These are phyloP conservation scores for Colletes latitarsis DNA, from an alignment of 1,140 invertebrate species.

Conservation along the genomic window DNA sequence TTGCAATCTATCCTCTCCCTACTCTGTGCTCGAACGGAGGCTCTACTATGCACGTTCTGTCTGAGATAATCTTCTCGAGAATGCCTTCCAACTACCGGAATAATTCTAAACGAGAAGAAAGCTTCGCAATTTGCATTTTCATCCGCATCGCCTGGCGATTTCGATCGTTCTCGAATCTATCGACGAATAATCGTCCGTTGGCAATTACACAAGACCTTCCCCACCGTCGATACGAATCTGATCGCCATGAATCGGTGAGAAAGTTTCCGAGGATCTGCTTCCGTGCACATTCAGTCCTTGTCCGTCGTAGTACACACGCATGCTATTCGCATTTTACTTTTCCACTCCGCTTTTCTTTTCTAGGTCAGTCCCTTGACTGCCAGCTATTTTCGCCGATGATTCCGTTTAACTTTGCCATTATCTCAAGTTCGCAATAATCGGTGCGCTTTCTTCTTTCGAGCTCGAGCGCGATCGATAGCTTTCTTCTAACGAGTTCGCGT, in stretches of 20 bases:
- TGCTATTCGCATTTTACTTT: constrained; percentile 77
- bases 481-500: not conserved
- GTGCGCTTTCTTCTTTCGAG: constrained; percentile 47
- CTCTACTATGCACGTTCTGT: too few relatives aligned
- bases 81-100: too few relatives aligned
- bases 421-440: constrained; percentile 47
- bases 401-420: constrained; percentile 43
- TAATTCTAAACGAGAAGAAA: too few relatives aligned
- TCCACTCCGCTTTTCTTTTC: constrained; percentile 75
- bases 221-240: constrained; percentile 27
- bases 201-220: not conserved
- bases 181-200: not conserved
- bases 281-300: constrained; percentile 79
- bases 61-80: too few relatives aligned
- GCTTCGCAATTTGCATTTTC: too few relatives aligned
- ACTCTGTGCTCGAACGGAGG: too few relatives aligned
- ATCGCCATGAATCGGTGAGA: constrained; percentile 65
- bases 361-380: constrained; percentile 72
- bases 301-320: constrained; percentile 57
- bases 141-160: too few relatives aligned
- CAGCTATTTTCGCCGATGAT: constrained; percentile 57
- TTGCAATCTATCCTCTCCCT: too few relatives aligned
- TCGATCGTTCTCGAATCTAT: too few relatives aligned
- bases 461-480: not conserved
- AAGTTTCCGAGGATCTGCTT: constrained; percentile 78